Base-by-base conservation (phyloP, 2,797 vertebrate species). In the Ibycter americanus region DNA sequence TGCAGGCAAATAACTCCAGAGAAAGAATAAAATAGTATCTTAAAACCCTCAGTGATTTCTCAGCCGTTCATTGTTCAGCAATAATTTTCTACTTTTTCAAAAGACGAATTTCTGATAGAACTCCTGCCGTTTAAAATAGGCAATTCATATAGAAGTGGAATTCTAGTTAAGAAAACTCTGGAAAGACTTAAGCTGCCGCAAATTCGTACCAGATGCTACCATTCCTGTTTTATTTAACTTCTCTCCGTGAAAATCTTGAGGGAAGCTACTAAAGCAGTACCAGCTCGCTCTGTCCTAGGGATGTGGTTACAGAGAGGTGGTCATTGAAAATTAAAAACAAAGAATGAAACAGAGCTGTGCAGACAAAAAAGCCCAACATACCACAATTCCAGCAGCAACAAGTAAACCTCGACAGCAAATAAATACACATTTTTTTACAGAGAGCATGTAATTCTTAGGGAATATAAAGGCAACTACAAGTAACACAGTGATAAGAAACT, bases 41-140 rank as follows among this genome's bases (percentile, higher is more conserved):
- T 65, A 36, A 89, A 87, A 58, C 61, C 14, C 26, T 52, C 21
- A 18, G 1, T 0, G 0, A 15, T 78, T 40, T 25, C 47, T 78
- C 59, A 67, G 29, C 5, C 0, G 1, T 38, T 82, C 19, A 15
- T n/a, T 61, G 54, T n/a, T 87, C 63, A 73, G 27, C 4, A 3
- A 31, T 8, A 25, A 12, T 25, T 46, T 81, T 23, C 21, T 51
- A 0, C 12, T 67, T 38, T 52, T 89, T 73, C 15, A 1, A 29
- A 49, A 68, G n/a, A 15, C n/a, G 3, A 42, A 49, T 83, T 56
- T 76, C 54, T 89, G 73, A 46, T 40, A 52, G 21, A 72, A 61
- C 8, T 32, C 17, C 16, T 19, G 5, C 0, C 46, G 38, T 74
- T 80, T 51, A 56, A 73, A 94, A 13, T 8, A 32, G 10, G 32